A percentile compares a stretch with the other conserved stretches of the same genome.
These are phyloP conservation scores for Platyscapa corneri DNA, from an alignment of 1,140 invertebrate species.

Conservation along the genomic window DNA sequence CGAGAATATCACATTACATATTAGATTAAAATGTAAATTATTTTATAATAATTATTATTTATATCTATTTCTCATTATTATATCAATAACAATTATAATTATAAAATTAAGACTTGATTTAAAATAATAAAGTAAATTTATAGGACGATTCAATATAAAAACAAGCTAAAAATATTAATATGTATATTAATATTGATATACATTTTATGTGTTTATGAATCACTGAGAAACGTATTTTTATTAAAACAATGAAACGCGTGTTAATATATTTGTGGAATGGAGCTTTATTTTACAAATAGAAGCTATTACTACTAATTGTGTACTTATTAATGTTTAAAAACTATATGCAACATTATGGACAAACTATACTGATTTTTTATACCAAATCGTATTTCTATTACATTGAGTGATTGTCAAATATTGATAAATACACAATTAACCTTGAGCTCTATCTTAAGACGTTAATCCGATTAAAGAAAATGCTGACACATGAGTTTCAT, in stretches of 20 bases:
- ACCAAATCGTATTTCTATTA: background rate
- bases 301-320: background rate
- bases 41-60: background rate
- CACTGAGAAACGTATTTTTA: background rate
- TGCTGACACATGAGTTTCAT: conserved; percentile 20
- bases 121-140: background rate
- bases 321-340: conserved; percentile 2
- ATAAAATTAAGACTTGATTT: background rate
- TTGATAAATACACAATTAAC: conserved; percentile 17
- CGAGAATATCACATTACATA: background rate
- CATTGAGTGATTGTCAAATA: conserved; percentile 8
- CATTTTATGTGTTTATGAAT: background rate
- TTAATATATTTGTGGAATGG: background rate
- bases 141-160: background rate
- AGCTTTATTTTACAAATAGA: background rate
- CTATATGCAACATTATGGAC: background rate
- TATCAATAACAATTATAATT: background rate
- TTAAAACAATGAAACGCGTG: background rate
- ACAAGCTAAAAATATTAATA: background rate
- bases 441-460: conserved; percentile 15
- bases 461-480: conserved; percentile 5
- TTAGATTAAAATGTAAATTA: background rate
- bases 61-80: background rate
- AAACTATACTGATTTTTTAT: conserved; percentile 11
- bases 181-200: background rate